Evolutionary conservation across 2,888 invertebrate species (phyloP), one percentile per base, ranked within the genome.

Genomic region (Invenusta paracnida): DNA sequence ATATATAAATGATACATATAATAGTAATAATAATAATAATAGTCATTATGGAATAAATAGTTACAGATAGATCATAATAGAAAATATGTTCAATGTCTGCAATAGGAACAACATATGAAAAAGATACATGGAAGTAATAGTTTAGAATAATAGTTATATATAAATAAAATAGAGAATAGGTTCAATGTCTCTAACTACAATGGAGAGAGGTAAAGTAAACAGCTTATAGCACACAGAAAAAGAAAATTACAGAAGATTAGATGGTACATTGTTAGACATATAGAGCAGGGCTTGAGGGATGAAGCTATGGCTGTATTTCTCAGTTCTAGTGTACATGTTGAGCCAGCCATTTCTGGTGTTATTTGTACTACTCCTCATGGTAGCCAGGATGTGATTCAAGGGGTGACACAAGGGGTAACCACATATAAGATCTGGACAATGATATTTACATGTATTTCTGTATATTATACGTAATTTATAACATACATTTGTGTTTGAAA

Each of bases 211-310:
- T 73, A 73, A 25, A 73, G 73, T 23, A 73, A 25, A 73, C 73
- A 73, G 73, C 23, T 73, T 73, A 25, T 73, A 73, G 73, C 73
- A 73, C 73, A 73, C 73, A 73, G 73, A 73, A 73, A 73, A 73
- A 73, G 73, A 73, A 73, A 73, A 73, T 73, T 73, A 73, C 73
- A 73, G 73, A 73, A 73, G 73, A 73, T 73, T 73, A 73, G 73
- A 23, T 73, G 73, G 73, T 73, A 73, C 73, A 73, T 73, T 73
- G 73, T 73, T 73, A 73, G 73, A 73, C 73, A 73, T 73, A 73
- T 73, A 73, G 73, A 73, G 73, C 73, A 73, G 73, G 73, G 73
- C 73, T 73, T 73, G 73, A 73, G 73, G 73, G 73, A 73, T 73
- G 73, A 73, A 73, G 73, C 73, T 73, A 73, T 73, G 73, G 73